Evolutionary conservation across 2,888 invertebrate genomes (phyloP), one percentile per base, ranked within the genome.

Genomic region (Punctoribates punctum): DNA sequence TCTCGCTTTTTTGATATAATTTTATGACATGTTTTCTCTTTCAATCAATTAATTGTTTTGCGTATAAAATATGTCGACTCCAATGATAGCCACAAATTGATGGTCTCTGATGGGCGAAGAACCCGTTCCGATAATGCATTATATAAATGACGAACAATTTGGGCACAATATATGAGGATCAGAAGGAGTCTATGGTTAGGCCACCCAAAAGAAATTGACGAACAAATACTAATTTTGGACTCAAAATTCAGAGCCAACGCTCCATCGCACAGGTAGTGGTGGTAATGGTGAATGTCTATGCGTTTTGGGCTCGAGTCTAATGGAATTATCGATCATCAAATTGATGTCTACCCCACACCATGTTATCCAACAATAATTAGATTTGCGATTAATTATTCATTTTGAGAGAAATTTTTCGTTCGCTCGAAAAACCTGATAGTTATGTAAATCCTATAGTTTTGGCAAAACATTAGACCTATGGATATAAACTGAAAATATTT

Each of bases 311-410:
- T 51, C 11, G 20, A 62, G 62, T 62, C 29, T 62, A 62, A 62
- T 62, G 62, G 23, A 62, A 62, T 62, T 62, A 62, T 62, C 23
- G 62, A 62, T 62, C 25, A 29, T 23, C 20, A 54, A 62, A 27
- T 62, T 27, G 62, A 29, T 51, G 29, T 62, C 29, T 62, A 29
- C 62, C 62, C 1, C 62, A 62, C 62, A 62, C 62, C 27, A 29
- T 62, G 62, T 11, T 23, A 11, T 62, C 27, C 29, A 15, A 29
- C 27, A 62, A 27, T 62, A 62, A 62, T 62, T 62, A 62, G 9
- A 27, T 62, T 62, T 29, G 1, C 15, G 4, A 62, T 62, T 62
- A 25, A 62, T 62, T 62, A 62, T 62, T 27, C 27, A 25, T 4
- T 62, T 62, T 27, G 23, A 20, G 11, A 25, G 11, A n/a, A 11